phyloP scores from a whole-genome alignment of 2,888 invertebrate genomes.

The Incurvaria masculella region DNA sequence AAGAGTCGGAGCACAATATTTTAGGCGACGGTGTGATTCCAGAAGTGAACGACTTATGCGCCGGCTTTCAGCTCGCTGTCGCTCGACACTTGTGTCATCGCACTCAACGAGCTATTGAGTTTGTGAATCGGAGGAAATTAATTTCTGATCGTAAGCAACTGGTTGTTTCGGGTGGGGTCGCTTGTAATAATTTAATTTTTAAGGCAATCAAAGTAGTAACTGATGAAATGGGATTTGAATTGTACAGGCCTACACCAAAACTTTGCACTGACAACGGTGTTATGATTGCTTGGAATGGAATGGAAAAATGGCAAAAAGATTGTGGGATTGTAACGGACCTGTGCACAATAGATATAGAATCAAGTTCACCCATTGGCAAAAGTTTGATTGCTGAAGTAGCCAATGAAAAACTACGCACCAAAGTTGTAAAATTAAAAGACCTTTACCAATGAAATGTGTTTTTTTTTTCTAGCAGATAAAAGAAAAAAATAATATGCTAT shows the following conservation, averaged over 20 bases:
- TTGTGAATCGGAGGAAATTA: constrained; percentile 57
- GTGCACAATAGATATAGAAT: constrained; percentile 57
- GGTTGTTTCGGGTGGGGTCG: constrained; percentile 94
- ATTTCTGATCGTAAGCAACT: constrained; percentile 61
- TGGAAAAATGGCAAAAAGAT: constrained; percentile 66
- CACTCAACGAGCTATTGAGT: constrained; percentile 81
- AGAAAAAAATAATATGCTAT: too few relatives aligned
- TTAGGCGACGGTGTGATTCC: constrained; percentile 71
- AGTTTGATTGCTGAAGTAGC: constrained; percentile 56
- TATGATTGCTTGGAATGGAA: constrained; percentile 99
- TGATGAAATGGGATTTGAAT: constrained; percentile 57
- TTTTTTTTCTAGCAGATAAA: too few relatives aligned
- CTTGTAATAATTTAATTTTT: constrained; percentile 85
- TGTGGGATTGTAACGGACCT: constrained; percentile 50
- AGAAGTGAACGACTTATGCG: constrained; percentile 78
- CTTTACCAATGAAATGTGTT: constrained; percentile 11
- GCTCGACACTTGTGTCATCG: constrained; percentile 78
- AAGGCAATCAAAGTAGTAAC: constrained; percentile 67
- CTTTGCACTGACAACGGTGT: constrained; percentile 97
- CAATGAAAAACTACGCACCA: constrained; percentile 46
- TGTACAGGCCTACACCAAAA: constrained; percentile 74
- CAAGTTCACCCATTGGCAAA: constrained; percentile 61
- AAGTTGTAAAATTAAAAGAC: constrained; percentile 32
- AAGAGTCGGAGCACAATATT: constrained; percentile 56
- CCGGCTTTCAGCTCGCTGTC: constrained; percentile 72